Evolutionary conservation across 2,888 invertebrate species (phyloP).

Genomic region (Venusia cambrica): DNA sequence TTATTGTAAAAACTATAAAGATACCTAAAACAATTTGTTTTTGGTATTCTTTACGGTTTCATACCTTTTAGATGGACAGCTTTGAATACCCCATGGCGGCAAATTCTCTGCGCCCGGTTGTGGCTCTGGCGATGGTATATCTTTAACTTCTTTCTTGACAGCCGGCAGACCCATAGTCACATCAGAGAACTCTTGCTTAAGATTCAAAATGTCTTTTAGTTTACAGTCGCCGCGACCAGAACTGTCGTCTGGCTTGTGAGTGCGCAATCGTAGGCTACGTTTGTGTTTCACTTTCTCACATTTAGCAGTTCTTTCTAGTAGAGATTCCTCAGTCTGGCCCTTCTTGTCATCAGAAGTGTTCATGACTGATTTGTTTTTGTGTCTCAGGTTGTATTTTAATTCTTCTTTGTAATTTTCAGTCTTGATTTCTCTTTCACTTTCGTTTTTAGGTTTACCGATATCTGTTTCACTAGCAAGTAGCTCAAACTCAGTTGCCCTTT

Average conservation of each 20-base stretch:
- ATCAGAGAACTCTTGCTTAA: constrained; percentile 64
- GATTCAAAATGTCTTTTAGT: constrained; percentile 61
- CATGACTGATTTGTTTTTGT: constrained; percentile 29
- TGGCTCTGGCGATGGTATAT: constrained; percentile 63
- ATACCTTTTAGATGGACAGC: constrained; percentile 69
- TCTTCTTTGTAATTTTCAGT: constrained; percentile 27
- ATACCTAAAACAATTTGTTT: too few species aligned
- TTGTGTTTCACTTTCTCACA: constrained; percentile 41
- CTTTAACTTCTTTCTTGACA: constrained; percentile 42
- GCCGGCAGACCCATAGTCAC: constrained; percentile 60
- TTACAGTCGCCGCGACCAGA: constrained; percentile 38
- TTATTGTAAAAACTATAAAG: too few species aligned
- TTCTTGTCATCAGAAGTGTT: constrained; percentile 21
- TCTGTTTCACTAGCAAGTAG: constrained; percentile 30
- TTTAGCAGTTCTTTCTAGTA: constrained; percentile 41
- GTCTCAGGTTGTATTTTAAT: constrained; percentile 55
- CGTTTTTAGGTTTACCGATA: constrained; percentile 15
- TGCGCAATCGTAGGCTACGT: constrained; percentile 50
- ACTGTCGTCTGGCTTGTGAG: constrained; percentile 42
- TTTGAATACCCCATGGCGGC: constrained; percentile 56
- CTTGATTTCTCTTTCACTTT: constrained; percentile 18
- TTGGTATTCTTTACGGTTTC: too few species aligned
- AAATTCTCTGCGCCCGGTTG: constrained; percentile 43
- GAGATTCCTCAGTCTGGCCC: constrained; percentile 31
- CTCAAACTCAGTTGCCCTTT: constrained; percentile 65